Conservation (phyloP, 92 coral and sea anemone species). For the Isaurus tuberculatus region DNA sequence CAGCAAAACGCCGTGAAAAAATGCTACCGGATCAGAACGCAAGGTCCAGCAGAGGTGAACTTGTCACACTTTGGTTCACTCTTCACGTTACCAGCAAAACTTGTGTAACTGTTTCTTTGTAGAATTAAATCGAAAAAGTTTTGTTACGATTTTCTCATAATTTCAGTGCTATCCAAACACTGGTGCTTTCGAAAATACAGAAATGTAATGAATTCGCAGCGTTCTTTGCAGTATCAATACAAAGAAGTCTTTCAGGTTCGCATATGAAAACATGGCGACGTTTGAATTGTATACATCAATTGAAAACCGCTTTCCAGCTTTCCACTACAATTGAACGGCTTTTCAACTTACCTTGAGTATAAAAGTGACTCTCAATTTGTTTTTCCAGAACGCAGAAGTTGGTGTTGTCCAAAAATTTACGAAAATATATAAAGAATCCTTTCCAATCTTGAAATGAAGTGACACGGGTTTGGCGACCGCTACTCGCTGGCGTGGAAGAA, state of each 20-base stretch:
- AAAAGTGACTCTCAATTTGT: slow-evolving; percentile 2
- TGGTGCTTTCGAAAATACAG: slow-evolving; percentile 8
- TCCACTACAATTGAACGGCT: not conserved
- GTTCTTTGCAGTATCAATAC: slow-evolving; percentile 16
- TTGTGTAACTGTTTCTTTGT: not conserved
- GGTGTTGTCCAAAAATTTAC: slow-evolving; percentile 29
- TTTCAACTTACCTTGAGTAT: slow-evolving; percentile 28
- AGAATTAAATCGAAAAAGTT: not conserved
- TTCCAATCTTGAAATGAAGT: slow-evolving; percentile 7
- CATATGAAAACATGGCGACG: slow-evolving; percentile 46
- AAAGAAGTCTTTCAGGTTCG: slow-evolving; percentile 43
- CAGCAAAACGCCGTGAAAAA: not conserved
- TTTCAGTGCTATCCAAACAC: not conserved
- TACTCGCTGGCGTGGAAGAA: slow-evolving; percentile 46
- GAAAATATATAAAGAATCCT: slow-evolving; percentile 42
- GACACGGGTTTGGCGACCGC: slow-evolving; percentile 50
- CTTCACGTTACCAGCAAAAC: not conserved
- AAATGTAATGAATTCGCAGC: slow-evolving; percentile 28
- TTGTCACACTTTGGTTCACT: slow-evolving; percentile 27
- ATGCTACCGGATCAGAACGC: not conserved
- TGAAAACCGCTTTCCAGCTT: slow-evolving; percentile 37
- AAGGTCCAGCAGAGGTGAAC: not conserved
- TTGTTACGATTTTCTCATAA: not conserved
- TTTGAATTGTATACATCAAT: slow-evolving; percentile 19
- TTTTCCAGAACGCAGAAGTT: slow-evolving; percentile 30